These are phyloP conservation scores for Luidia sarsii DNA, from an alignment of 53 echinoderm and acorn worm species.

Conservation along the genomic window DNA sequence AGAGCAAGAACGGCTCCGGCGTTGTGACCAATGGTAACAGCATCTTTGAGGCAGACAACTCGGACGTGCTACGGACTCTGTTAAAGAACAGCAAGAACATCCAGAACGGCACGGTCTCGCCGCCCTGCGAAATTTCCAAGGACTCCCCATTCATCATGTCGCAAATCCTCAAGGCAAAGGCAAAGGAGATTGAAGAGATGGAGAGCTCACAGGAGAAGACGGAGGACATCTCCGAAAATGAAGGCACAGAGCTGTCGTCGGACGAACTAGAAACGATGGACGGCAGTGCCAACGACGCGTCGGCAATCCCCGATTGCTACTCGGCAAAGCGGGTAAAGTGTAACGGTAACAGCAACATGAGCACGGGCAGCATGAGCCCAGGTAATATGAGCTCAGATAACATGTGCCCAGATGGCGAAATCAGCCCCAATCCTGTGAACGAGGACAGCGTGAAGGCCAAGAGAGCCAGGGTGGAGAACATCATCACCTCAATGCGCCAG, in stretches of 20 bases:
- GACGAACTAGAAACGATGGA: constrained; percentile 56
- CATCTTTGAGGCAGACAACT: constrained; percentile 61
- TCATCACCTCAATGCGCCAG: constrained; percentile 93
- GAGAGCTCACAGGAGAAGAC: constrained; percentile 21
- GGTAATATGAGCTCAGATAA: constrained; percentile 20
- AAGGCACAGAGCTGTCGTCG: constrained; percentile 48
- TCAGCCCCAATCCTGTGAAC: constrained; percentile 46
- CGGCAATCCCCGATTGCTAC: constrained; percentile 17
- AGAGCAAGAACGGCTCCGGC: constrained; percentile 59
- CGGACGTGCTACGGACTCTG: constrained; percentile 75
- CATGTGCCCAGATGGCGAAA: constrained; percentile 57
- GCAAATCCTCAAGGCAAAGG: constrained; percentile 36
- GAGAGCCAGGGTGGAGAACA: constrained; percentile 94
- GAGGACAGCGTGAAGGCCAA: constrained; percentile 86
- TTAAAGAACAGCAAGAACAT: constrained; percentile 60
- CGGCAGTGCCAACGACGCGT: constrained; percentile 52
- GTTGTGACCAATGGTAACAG: constrained; percentile 51
- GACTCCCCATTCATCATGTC: constrained; percentile 54
- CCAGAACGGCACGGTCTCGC: constrained; percentile 49
- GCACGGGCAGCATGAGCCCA: constrained; percentile 38
- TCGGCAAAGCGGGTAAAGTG: constrained; percentile 40
- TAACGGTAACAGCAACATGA: constrained; percentile 43
- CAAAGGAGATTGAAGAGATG: constrained; percentile 38
- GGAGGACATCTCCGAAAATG: constrained; percentile 15
- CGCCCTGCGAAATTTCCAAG: constrained; percentile 16